phyloP scores from a whole-genome alignment of 2,888 invertebrate species.

The Andrena marginata region DNA sequence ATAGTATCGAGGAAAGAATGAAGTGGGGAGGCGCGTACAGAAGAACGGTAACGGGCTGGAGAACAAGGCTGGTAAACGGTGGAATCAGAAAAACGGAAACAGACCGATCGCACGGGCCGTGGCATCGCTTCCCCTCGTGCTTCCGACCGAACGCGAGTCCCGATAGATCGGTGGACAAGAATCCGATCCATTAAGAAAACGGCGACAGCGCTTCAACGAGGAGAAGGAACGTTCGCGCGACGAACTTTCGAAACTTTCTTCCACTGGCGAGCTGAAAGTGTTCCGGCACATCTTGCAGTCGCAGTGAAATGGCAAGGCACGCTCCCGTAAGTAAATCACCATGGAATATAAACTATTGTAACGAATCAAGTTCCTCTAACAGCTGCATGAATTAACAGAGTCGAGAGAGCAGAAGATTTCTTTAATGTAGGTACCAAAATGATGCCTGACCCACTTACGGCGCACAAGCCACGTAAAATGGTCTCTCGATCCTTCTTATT shows the following conservation, averaged over 20 bases:
- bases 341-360: neutral
- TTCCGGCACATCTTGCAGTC: neutral
- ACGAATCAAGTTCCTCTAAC: too few species aligned
- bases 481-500: neutral
- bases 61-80: constrained; percentile 34
- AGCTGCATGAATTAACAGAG: neutral
- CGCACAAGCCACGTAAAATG: neutral
- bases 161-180: neutral
- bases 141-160: neutral
- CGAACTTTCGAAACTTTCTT: constrained; percentile 44
- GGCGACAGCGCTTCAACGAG: neutral
- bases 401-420: neutral
- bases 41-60: constrained; percentile 43
- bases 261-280: constrained; percentile 18
- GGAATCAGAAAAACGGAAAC: constrained; percentile 44
- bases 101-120: constrained; percentile 24
- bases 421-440: constrained; percentile 5
- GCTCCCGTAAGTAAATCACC: constrained; percentile 54
- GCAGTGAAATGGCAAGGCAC: constrained; percentile 41
- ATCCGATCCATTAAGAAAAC: neutral
- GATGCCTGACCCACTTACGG: constrained; percentile 4
- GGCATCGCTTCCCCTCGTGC: neutral
- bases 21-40: constrained; percentile 47
- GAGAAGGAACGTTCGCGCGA: neutral
- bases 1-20: constrained; percentile 32